These are phyloP conservation scores for Cercocebus atys DNA, from an alignment of 2,113 vertebrate species.

Conservation along the genomic window DNA sequence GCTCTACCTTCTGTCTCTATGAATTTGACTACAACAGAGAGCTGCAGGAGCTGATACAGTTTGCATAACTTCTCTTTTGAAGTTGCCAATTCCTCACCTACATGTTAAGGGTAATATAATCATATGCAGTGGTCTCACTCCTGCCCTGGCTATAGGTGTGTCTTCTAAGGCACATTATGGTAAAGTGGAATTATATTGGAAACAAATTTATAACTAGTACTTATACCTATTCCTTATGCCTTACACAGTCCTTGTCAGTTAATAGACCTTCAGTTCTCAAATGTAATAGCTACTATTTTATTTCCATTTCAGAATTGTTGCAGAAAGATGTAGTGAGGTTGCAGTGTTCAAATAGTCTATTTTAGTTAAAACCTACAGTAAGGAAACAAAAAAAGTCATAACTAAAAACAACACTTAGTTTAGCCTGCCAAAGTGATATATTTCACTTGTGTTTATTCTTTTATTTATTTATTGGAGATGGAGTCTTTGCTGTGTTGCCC, in stretches of 20 bases:
- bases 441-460: slow-evolving; percentile 26
- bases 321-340: not conserved
- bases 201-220: not conserved
- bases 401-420: slow-evolving; percentile 42
- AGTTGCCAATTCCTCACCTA: not conserved
- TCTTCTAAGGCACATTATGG: not conserved
- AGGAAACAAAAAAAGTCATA: not conserved
- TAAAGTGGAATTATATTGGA: not conserved
- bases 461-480: not conserved
- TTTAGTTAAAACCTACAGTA: slow-evolving; percentile 17
- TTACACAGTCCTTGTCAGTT: not conserved
- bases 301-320: slow-evolving; percentile 40
- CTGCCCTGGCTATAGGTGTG: not conserved
- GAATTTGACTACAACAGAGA: not conserved
- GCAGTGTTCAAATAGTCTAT: not conserved
- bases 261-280: slow-evolving; percentile 15
- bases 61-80: not conserved
- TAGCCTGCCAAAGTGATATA: not conserved
- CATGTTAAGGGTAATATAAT: not conserved
- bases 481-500: too few species aligned
- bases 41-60: not conserved
- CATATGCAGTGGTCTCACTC: not conserved
- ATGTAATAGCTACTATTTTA: not conserved
- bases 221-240: not conserved
- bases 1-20: not conserved